Conservation (phyloP, 2,888 invertebrate genomes). For the Balanococcus diminutus region DNA sequence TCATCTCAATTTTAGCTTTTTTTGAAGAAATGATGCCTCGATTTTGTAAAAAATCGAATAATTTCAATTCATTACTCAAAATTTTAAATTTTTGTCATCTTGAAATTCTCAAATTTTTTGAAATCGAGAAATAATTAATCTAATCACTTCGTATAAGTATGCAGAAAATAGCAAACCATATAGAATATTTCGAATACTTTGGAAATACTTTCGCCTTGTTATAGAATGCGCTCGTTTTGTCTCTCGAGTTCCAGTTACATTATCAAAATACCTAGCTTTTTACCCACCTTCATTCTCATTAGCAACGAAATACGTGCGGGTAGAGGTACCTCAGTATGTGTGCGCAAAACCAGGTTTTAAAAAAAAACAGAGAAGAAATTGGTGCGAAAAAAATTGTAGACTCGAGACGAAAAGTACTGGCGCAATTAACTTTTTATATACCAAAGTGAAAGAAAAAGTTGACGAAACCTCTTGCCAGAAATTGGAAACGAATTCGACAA, state of each 20-base stretch:
- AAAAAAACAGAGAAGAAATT: background rate
- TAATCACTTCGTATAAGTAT: background rate
- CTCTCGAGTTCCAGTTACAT: background rate
- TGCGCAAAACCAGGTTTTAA: background rate
- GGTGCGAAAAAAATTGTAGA: background rate
- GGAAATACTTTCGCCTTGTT: background rate
- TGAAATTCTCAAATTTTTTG: too few species aligned
- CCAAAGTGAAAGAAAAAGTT: background rate
- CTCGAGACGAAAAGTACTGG: background rate
- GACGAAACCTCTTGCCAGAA: conserved; percentile 7
- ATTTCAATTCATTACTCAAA: too few species aligned
- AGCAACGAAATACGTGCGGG: too few species aligned
- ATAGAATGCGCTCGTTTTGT: background rate
- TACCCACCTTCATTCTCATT: background rate
- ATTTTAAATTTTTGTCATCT: too few species aligned
- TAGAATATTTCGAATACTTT: background rate
- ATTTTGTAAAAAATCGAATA: too few species aligned
- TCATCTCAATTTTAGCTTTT: too few species aligned
- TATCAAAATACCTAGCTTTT: background rate
- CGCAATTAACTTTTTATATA: conserved; percentile 3
- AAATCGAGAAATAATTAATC: background rate
- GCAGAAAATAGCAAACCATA: background rate
- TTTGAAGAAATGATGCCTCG: too few species aligned
- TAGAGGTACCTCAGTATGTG: background rate
- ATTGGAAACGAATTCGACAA: conserved; percentile 18